These are phyloP conservation scores for Myoxocephalus aenaeus DNA, from an alignment of 2,797 vertebrate genomes.

Conservation along the genomic window DNA sequence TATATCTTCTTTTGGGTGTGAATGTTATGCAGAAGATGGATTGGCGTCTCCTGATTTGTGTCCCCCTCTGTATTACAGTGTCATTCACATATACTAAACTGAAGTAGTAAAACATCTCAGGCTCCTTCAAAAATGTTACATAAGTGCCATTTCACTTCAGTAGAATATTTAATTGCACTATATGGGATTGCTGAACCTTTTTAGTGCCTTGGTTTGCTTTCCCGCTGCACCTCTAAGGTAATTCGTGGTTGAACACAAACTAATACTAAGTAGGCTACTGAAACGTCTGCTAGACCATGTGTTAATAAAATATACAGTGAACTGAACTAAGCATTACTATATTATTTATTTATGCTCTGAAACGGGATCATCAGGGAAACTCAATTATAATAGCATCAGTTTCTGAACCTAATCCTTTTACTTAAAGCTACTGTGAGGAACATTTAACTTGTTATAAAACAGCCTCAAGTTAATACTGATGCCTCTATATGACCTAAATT, in stretches of 20 bases:
- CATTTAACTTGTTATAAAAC: too few species aligned
- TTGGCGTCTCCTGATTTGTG: not conserved
- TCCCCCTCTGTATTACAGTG: not conserved
- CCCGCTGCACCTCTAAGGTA: not conserved
- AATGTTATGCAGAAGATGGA: not conserved
- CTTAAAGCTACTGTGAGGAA: not conserved
- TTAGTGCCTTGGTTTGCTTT: constrained; percentile 2
- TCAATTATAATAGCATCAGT: not conserved
- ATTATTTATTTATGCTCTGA: not conserved
- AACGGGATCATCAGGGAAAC: not conserved
- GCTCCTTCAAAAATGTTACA: not conserved
- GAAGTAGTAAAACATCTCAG: not conserved
- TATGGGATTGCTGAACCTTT: not conserved
- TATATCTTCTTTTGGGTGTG: not conserved
- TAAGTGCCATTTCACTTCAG: not conserved
- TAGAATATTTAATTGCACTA: not conserved
- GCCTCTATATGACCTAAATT: too few species aligned
- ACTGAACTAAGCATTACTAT: not conserved
- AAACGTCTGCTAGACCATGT: not conserved
- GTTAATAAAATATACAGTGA: not conserved
- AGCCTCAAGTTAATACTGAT: too few species aligned
- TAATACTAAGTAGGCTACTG: not conserved
- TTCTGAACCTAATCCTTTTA: constrained; percentile 3
- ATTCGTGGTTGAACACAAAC: constrained; percentile 9
- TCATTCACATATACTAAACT: not conserved